Base-by-base conservation (phyloP, 1,140 invertebrate genomes). In the Drosophila nikananu region DNA sequence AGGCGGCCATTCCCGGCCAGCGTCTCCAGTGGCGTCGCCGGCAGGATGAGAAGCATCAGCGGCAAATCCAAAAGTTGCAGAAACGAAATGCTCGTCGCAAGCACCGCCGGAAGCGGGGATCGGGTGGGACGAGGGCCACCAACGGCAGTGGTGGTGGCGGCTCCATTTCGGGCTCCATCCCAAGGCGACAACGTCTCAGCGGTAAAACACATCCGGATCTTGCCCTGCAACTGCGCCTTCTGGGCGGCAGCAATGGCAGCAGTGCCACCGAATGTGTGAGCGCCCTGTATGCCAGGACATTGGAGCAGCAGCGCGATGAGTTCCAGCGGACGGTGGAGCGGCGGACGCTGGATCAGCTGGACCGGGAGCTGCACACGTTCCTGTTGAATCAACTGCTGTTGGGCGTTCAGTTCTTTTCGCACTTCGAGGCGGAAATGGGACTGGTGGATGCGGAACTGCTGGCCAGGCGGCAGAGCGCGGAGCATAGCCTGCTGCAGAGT, bases 321-420 rank as follows among this genome's bases (percentile, higher is more conserved):
- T 63, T 86, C 7, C 79, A 93, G 54, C 66, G 67, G 5, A 67
- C 55, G 7, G 80, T 93, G 35, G 83, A 91, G 66, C 64, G 84
- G 27, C 89, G 93, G 10, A 94, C 96, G 84, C 94, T 94, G 19
- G 94, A 94, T 12, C 95, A 96, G 35, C 93, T 97, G 9, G 93
- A 94, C 21, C 94, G 94, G 2, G 94, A 96, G 66, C 94, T 95
- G 3, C 94, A 96, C 77, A 93, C 94, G 2, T 97, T 97, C 86
- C 93, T 97, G 3, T 90, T 97, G 2, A 97, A 97, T 83, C 96
- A 97, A 84, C 94, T 97, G 32, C 93, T 97, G 66, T 94, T 97
- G 84, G 95, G 95, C 32, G 93, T 96, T 5, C 96, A 97, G 86
- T 97, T 97, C 93, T 97, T 97, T 65, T 94, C 95, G 49, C 96